Evolutionary conservation across 2,797 vertebrate genomes (phyloP).

Genomic region (Enteromius thamalakanensis): DNA sequence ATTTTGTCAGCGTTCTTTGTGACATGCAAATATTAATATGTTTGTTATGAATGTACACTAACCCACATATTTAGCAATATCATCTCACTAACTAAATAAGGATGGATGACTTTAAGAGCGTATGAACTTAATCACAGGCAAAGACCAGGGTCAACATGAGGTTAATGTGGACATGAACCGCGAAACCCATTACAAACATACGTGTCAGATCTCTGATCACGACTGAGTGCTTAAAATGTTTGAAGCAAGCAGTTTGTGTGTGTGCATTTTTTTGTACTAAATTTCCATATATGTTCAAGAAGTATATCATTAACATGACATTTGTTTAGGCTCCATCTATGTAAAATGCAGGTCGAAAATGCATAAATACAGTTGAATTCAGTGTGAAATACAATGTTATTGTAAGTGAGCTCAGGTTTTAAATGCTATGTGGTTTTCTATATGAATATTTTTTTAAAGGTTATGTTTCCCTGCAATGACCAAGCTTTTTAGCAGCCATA

Average conservation of each 20-base stretch:
- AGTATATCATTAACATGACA: not conserved
- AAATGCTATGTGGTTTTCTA: not conserved
- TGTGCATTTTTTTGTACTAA: not conserved
- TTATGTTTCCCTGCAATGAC: not conserved
- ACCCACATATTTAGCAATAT: conserved; percentile 11
- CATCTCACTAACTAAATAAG: conserved; percentile 36
- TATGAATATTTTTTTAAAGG: not conserved
- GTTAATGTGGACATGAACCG: conserved; percentile 42
- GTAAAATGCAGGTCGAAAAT: not conserved
- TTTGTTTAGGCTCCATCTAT: not conserved
- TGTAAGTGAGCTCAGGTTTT: not conserved
- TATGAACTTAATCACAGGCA: not conserved
- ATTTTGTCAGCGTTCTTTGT: not conserved
- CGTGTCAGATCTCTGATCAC: not conserved
- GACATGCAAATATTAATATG: conserved; percentile 18
- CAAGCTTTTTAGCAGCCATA: not conserved
- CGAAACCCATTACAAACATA: conserved; percentile 23
- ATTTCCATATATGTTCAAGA: not conserved
- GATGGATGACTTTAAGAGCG: not conserved
- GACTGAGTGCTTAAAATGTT: not conserved
- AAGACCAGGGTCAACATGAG: conserved; percentile 37
- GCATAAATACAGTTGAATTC: not conserved
- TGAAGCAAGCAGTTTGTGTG: not conserved
- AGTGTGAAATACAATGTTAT: not conserved
- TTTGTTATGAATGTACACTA: conserved; percentile 1